Base-by-base conservation (phyloP, 2,113 vertebrate species). In the Laticauda colubrina region DNA sequence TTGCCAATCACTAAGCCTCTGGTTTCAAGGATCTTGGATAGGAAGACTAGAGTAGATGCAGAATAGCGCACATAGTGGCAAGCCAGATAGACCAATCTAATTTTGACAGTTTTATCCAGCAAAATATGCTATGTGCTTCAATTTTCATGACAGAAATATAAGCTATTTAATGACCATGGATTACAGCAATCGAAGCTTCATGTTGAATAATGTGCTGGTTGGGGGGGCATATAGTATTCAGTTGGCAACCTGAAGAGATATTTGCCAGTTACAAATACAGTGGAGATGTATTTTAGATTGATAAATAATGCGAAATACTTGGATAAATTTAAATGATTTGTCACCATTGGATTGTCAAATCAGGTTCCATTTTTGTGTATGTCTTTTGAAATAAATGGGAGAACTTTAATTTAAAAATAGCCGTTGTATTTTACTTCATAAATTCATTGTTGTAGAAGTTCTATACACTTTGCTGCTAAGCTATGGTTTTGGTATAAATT, bases 371-470 rank as follows among this genome's bases (percentile, higher is more conserved):
- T 85, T 8, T 89, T 93, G 88, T 81, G 18, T 89, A 75, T 56
- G 48, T 14, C 29, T 11, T 0, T 0, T 89, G 92, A 90, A 91
- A 64, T 88, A 45, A 56, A 45, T 57, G 89, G 64, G 54, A 90
- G 59, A 61, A 95, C 88, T 90, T 88, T 4, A 0, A 0, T 93
- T 90, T 91, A 87, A 56, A 54, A 88, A 0, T 0, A 0, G 53
- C 87, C 6, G 1, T 81, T 87, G 21, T 95, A 86, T 59, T 26
- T 59, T 61, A 89, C 18, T 29, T 81, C 9, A 75, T n/a, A 75
- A 20, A 54, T 75, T 53, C 61, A 75, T 29, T 51, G 21, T 53
- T n/a, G 3, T 14, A 23, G 29, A 81, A 75, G 45, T 75, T 53
- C 14, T 45, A 9, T 43, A n/a, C 6, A 51, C 48, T 18, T 61